These are phyloP conservation scores for Thamnophis elegans DNA, from an alignment of 2,797 vertebrate genomes.

Conservation along the genomic window DNA sequence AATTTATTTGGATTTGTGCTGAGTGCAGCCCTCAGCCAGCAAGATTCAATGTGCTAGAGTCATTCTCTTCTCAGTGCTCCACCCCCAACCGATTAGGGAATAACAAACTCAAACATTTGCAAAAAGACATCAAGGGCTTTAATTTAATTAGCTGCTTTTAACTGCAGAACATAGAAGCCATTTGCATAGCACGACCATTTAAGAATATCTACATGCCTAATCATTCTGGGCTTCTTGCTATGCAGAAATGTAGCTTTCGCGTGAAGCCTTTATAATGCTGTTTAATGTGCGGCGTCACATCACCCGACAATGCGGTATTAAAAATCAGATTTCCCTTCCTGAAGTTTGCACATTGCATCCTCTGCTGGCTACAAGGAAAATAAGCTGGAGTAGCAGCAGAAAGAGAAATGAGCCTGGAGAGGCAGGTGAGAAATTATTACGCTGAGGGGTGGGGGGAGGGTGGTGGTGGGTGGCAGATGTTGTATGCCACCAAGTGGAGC, in stretches of 20 bases:
- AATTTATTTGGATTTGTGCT: neutral
- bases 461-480: neutral
- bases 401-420: neutral
- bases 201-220: conserved; percentile 13
- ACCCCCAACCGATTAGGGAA: neutral
- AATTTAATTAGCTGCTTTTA: conserved; percentile 29
- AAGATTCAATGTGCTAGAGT: neutral
- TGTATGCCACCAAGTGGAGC: neutral
- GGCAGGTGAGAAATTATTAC: neutral
- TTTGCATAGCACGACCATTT: conserved; percentile 1
- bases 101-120: conserved; percentile 20
- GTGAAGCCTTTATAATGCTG: neutral
- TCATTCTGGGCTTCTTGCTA: neutral
- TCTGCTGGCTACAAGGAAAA: conserved; percentile 54
- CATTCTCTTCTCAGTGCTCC: neutral
- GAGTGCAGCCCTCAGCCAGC: neutral
- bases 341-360: conserved; percentile 53
- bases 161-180: conserved; percentile 22
- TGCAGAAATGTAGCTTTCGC: conserved; percentile 4
- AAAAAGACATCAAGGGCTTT: neutral
- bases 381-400: neutral
- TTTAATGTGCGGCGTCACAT: neutral
- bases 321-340: neutral
- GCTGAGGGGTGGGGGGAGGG: too few species aligned
- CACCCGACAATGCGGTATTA: neutral